Evolutionary conservation across 1,140 invertebrate genomes (phyloP), one percentile per base, ranked within the genome.

Genomic region (Armadillidium nasatum): DNA sequence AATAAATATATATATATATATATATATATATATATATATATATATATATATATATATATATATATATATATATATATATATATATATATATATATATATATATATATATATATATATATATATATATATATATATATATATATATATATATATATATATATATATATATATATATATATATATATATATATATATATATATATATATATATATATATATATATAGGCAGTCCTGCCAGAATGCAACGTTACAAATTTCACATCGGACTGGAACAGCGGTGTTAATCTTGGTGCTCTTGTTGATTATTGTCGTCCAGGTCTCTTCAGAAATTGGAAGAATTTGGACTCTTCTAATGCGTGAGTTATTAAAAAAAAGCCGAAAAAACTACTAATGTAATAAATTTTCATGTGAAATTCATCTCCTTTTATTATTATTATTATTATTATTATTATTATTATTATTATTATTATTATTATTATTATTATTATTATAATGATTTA

Each of bases 211-310:
- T 60, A n/a, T 11, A 11, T 11, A 60, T 11, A 60, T 19, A 9
- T 45, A 54, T 89, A 97, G 88, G 91, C 94, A 0, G 93, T 94
- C 7, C 84, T 99, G 76, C 95, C 95, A 13, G 94, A 97, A 83
- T 93, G 94, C 82, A 89, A 90, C 82, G 93, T 99, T n/a, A 90
- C 88, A 82, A 99, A 99, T 87, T 93, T 99, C 81, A 97, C 95
- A 6, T 94, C 93, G 0, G 95, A 98, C 85, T 99, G 96, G 96
- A 97, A 97, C 85, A 94, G 93, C 81, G 96, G 96, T 10, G 89
- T 95, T 71, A 89, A 91, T 81, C 84, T 95, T 72, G 91, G 93
- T 80, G 95, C 95, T 0, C 86, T 98, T 9, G 85, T 98, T 54
- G 94, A 98, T 84, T 95, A 96, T 84, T 98, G 96, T 86, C 89